These are phyloP conservation scores for Palythoa heliodiscus DNA, from an alignment of 92 coral and sea anemone species.

Conservation along the genomic window DNA sequence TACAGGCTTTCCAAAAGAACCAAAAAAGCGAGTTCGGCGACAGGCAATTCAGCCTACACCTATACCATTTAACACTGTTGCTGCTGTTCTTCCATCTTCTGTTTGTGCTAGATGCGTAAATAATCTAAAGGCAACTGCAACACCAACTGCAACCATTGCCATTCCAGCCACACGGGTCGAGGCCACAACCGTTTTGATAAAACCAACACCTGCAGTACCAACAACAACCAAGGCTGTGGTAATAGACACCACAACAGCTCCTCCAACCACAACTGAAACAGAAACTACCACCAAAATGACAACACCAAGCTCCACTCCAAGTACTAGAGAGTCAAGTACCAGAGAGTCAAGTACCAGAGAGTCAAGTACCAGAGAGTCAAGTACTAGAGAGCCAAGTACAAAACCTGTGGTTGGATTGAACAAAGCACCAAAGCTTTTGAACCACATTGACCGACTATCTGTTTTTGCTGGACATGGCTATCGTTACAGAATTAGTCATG, in stretches of 20 bases:
- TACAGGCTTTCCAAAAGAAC: slow-evolving; percentile 79
- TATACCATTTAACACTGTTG: slow-evolving; percentile 58
- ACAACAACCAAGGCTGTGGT: slow-evolving; percentile 21
- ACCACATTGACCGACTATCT: slow-evolving; percentile 41
- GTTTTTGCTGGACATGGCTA: slow-evolving; percentile 58
- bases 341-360: neutral
- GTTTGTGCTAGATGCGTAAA: slow-evolving; percentile 38
- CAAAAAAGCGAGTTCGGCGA: slow-evolving; percentile 84
- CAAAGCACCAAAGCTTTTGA: slow-evolving; percentile 48
- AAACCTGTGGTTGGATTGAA: neutral
- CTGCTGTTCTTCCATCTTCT: slow-evolving; percentile 30
- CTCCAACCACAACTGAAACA: slow-evolving; percentile 20
- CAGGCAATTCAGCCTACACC: slow-evolving; percentile 66
- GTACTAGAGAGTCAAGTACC: neutral
- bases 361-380: neutral
- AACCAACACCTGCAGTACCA: slow-evolving; percentile 41
- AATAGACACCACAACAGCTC: neutral
- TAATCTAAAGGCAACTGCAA: slow-evolving; percentile 43
- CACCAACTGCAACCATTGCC: slow-evolving; percentile 68
- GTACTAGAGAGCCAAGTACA: neutral
- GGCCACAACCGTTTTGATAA: slow-evolving; percentile 51
- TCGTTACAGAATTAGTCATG: slow-evolving; percentile 59
- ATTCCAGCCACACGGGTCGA: slow-evolving; percentile 57
- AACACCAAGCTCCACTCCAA: neutral
- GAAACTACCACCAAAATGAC: slow-evolving; percentile 14